phyloP scores from a whole-genome alignment of 1,140 invertebrate genomes.

The Drosophila ercepeae region DNA sequence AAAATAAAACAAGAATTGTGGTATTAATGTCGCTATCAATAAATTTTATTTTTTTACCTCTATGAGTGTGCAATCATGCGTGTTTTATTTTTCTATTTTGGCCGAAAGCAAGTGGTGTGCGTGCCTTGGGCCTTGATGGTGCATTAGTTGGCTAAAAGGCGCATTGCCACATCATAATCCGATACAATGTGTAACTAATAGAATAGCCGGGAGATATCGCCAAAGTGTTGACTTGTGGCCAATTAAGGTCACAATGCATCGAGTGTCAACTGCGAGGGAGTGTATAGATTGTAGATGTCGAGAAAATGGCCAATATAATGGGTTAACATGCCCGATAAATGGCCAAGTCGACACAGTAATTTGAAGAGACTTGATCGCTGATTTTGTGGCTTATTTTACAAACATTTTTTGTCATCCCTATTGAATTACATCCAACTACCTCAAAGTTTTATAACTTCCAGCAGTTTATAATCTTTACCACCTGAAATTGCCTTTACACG shows the following conservation, averaged over 20 bases:
- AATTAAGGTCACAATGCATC: conserved; percentile 70
- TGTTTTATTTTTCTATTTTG: conserved; percentile 5
- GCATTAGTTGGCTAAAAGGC: conserved; percentile 58
- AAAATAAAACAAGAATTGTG: conserved; percentile 56
- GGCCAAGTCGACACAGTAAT: conserved; percentile 10
- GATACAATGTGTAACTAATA: conserved; percentile 54
- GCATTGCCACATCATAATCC: conserved; percentile 31
- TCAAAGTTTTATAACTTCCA: no score
- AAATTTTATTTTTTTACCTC: conserved; percentile 59
- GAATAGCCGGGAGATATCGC: conserved; percentile 60
- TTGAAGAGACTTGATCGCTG: conserved; percentile 13
- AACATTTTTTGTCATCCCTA: not conserved
- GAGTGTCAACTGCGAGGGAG: conserved; percentile 35
- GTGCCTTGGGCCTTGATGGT: conserved; percentile 72
- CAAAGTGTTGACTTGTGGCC: conserved; percentile 71
- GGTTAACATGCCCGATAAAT: conserved; percentile 18
- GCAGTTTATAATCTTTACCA: no score
- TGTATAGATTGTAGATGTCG: conserved; percentile 5
- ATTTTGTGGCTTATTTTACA: not conserved
- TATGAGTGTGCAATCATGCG: conserved; percentile 43
- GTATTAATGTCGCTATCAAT: conserved; percentile 78
- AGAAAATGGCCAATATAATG: conserved; percentile 22
- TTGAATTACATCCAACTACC: no score
- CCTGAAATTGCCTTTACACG: not conserved
- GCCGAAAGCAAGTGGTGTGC: conserved; percentile 4